phyloP scores from a whole-genome alignment of 2,797 vertebrate species.

The Molossus molossus region DNA sequence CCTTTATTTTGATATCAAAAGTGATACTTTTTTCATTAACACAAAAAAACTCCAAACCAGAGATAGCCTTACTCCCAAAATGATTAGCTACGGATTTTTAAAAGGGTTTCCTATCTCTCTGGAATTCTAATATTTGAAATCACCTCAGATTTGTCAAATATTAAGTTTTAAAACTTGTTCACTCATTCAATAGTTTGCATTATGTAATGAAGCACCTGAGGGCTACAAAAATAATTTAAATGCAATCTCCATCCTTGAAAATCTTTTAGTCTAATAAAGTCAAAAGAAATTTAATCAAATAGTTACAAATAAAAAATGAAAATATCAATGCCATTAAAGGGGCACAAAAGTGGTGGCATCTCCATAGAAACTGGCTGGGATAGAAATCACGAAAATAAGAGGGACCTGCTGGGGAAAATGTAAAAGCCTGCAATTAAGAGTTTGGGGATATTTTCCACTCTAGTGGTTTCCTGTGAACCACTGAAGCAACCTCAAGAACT shows the following conservation, averaged over 20 bases:
- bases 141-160: not conserved
- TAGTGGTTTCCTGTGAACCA: slow-evolving; percentile 2
- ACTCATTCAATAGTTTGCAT: not conserved
- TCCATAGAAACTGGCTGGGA: not conserved
- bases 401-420: too few relatives aligned
- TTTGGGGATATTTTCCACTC: not conserved
- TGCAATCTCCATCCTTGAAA: not conserved
- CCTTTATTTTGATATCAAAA: slow-evolving; percentile 32
- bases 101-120: slow-evolving; percentile 24
- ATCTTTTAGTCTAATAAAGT: slow-evolving; percentile 41
- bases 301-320: slow-evolving; percentile 31
- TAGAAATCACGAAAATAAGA: not conserved
- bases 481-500: not conserved
- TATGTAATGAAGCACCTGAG: not conserved
- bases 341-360: not conserved
- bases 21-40: not conserved
- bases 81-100: slow-evolving; percentile 3
- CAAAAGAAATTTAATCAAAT: slow-evolving; percentile 37
- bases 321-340: not conserved
- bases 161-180: not conserved
- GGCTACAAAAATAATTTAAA: slow-evolving; percentile 39
- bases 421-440: not conserved
- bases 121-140: slow-evolving; percentile 41
- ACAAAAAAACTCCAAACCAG: not conserved
- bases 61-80: not conserved